Base-by-base conservation (phyloP, 2,888 invertebrate genomes). In the Gerosis bhagava region DNA sequence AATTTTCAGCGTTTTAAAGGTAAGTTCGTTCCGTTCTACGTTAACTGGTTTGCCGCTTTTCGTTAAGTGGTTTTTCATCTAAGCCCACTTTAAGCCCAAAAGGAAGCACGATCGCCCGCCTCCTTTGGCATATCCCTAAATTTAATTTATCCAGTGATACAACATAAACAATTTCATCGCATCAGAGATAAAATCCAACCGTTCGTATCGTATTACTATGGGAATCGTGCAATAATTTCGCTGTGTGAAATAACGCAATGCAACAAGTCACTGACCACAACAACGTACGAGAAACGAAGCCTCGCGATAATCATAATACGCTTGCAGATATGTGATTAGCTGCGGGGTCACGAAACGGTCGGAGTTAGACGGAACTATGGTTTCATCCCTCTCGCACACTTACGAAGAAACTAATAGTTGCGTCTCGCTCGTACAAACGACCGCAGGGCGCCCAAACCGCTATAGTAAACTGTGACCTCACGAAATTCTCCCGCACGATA, bases 391-490 rank as follows among this genome's bases (percentile, higher is more conserved):
- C 62, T 79, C 73, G 44, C 68, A 60, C 59, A 51, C 57, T 54
- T 54, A 56, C 60, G n/a, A n/a, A 54, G 56, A 54, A 42, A 42
- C 52, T 50, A 53, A 73, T 77, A 65, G 54, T 54, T 51, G 64
- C 53, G 51, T 79, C 77, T 68, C 69, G 60, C 52, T 78, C 77
- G 50, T 53, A 62, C 74, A 65, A 73, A 83, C 78, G 81, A 81
- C 83, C 83, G 78, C 79, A 80, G 86, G 83, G 83, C 86, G 78
- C 81, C 77, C 76, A 78, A 77, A 83, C 87, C 87, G 87, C 86
- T 86, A 87, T 79, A 84, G 75, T 84, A 86, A 84, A 84, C 87
- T 87, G 83, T 86, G 86, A 87, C 87, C 87, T 86, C 86, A 86
- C 87, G 86, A 87, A 87, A 87, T 84, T 78, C 83, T 78, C 76